Percentiles rank a stretch among this genome's conserved stretches.
Conservation (phyloP, 2,888 invertebrate species). For the Phragmatobia fuliginosa region DNA sequence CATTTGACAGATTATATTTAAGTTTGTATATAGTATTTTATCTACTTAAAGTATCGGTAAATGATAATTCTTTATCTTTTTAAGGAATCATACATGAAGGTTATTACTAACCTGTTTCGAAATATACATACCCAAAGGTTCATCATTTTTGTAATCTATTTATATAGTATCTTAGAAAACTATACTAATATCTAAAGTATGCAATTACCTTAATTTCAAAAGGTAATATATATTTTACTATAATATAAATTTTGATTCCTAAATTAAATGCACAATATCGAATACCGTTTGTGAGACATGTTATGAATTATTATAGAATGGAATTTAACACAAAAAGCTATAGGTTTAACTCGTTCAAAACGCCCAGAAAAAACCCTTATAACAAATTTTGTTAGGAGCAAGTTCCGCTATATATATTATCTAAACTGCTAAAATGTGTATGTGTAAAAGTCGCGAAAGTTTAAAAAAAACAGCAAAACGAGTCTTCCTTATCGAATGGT, state of each 20-base stretch:
- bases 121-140: neutral
- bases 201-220: neutral
- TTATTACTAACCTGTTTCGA: neutral
- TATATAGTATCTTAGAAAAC: neutral
- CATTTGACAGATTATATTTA: neutral
- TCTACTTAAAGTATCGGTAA: neutral
- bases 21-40: neutral
- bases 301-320: neutral
- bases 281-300: neutral
- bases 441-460: too few relatives aligned
- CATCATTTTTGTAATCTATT: too few relatives aligned
- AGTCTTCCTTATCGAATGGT: neutral
- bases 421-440: too few relatives aligned
- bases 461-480: neutral
- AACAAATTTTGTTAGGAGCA: too few relatives aligned
- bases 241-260: neutral
- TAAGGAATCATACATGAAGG: neutral
- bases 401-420: too few relatives aligned
- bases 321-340: neutral
- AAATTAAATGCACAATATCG: neutral
- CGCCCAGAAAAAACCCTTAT: too few relatives aligned
- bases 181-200: too few relatives aligned
- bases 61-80: neutral
- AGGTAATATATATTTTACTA: neutral
- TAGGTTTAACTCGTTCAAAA: too few relatives aligned